Evolutionary conservation across 2,888 invertebrate genomes (phyloP).

Genomic region (Metalampra italica): DNA sequence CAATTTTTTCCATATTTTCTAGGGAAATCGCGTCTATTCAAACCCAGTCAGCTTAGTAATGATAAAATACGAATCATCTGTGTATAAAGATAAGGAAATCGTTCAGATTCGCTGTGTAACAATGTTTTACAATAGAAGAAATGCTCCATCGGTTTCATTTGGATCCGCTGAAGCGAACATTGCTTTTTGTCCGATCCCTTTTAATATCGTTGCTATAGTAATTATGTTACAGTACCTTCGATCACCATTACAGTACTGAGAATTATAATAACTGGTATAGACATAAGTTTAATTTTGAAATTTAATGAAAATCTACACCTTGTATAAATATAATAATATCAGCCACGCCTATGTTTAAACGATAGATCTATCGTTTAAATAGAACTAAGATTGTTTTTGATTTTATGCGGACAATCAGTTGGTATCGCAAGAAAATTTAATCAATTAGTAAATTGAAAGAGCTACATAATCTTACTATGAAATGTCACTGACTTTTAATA

Average conservation of each 20-base stretch:
- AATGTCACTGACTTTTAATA: too few relatives aligned
- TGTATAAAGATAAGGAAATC: not conserved
- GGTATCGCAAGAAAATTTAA: too few relatives aligned
- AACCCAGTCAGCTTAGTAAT: not conserved
- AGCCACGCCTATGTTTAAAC: too few relatives aligned
- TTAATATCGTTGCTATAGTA: not conserved
- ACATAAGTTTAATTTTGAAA: too few relatives aligned
- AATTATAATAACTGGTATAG: not conserved
- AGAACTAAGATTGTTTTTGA: too few relatives aligned
- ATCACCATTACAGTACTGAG: not conserved
- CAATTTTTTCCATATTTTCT: not conserved
- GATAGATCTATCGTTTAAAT: too few relatives aligned
- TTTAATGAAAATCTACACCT: too few relatives aligned
- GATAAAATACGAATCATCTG: not conserved
- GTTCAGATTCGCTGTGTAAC: not conserved
- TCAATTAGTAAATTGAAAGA: too few relatives aligned
- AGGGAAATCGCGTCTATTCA: not conserved
- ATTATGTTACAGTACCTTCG: not conserved
- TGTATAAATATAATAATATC: too few relatives aligned
- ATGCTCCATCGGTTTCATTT: not conserved
- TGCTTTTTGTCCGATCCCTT: not conserved
- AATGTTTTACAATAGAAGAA: conserved; percentile 1
- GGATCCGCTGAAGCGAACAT: not conserved
- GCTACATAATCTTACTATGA: too few relatives aligned
- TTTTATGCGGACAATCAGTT: too few relatives aligned